Evolutionary conservation across 2,888 invertebrate genomes (phyloP).

Genomic region (Drosophila vallismaia): DNA sequence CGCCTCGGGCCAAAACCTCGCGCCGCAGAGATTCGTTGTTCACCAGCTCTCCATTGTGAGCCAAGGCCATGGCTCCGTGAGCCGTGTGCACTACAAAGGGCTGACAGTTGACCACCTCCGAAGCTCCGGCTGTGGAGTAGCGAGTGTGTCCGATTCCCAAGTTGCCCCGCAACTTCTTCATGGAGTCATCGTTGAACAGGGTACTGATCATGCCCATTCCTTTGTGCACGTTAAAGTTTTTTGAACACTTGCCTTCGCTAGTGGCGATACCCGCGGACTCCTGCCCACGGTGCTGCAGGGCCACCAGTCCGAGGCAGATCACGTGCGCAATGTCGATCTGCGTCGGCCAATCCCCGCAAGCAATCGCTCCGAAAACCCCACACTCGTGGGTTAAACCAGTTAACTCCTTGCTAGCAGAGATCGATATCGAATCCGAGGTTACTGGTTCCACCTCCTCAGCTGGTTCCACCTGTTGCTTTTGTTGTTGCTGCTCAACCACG

Average conservation of each 20-base stretch:
- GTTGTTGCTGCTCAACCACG: conserved; percentile 32
- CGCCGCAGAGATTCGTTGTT: conserved; percentile 95
- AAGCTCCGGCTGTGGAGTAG: conserved; percentile 98
- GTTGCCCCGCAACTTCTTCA: conserved; percentile 94
- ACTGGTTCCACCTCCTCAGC: conserved; percentile 24
- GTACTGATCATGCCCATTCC: conserved; percentile 98
- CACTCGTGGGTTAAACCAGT: conserved; percentile 94
- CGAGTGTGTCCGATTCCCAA: conserved; percentile 99
- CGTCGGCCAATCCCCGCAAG: conserved; percentile 95
- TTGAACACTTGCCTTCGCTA: conserved; percentile 92
- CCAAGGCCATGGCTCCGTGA: conserved; percentile 96
- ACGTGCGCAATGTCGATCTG: conserved; percentile 95
- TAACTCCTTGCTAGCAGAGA: conserved; percentile 69
- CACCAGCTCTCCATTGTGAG: conserved; percentile 98
- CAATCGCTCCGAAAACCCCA: conserved; percentile 97
- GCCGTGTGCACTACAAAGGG: conserved; percentile 99
- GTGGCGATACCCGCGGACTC: conserved; percentile 99
- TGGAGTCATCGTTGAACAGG: conserved; percentile 95
- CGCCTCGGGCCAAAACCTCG: conserved; percentile 95
- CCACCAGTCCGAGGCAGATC: conserved; percentile 95
- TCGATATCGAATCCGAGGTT: conserved; percentile 42
- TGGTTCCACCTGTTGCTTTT: conserved; percentile 50
- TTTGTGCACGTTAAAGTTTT: conserved; percentile 93
- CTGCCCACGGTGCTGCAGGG: conserved; percentile 98
- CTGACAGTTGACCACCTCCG: conserved; percentile 97